Base-by-base conservation (phyloP, 2,113 vertebrate species). In the Vimba vimba region DNA sequence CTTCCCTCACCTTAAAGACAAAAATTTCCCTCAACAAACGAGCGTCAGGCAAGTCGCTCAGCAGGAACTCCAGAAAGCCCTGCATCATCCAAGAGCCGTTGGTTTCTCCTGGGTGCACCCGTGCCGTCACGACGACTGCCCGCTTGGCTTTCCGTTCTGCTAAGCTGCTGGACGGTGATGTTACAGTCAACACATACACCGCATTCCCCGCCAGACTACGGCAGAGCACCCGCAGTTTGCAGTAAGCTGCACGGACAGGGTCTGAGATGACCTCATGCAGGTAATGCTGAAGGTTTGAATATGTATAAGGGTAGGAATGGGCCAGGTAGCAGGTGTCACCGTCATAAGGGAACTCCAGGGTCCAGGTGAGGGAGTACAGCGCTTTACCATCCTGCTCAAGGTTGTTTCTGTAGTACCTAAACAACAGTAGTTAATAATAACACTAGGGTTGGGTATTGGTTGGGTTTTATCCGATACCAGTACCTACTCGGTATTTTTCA, bases 301-400 rank as follows among this genome's bases (percentile, higher is more conserved):
- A 98, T 6, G 97, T 98, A 88, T 98, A 99, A 0, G 97, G 97
- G 91, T 98, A 99, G 89, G 95, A 96, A 88, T 97, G 95, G 30
- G 98, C 96, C 0, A 99, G 93, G 92, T 96, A 99, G 88, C 97
- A 99, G 0, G 96, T 97, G 92, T 99, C 97, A 0, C 91, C 25
- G 3, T 96, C 93, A 0, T 96, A 91, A 0, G 96, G 96, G 89
- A 99, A 99, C 89, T 91, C 92, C 5, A 92, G 6, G 0, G 95
- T 96, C 97, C 97, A 98, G 2, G 97, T 97, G 66, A 99, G 96
- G 0, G 92, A 92, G 91, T 96, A 96, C 0, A 93, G 15, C 0
- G 79, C 30, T 66, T 83, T 91, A 0, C 85, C 93, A 2, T 95
- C 93, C 2, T 92, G 87, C 0, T 85, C 62, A 0, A 19, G 64